A percentile compares a stretch with the other conserved stretches of the same genome.
Conservation (phyloP, 2,113 vertebrate genomes). For the Brachyistius frenatus region DNA sequence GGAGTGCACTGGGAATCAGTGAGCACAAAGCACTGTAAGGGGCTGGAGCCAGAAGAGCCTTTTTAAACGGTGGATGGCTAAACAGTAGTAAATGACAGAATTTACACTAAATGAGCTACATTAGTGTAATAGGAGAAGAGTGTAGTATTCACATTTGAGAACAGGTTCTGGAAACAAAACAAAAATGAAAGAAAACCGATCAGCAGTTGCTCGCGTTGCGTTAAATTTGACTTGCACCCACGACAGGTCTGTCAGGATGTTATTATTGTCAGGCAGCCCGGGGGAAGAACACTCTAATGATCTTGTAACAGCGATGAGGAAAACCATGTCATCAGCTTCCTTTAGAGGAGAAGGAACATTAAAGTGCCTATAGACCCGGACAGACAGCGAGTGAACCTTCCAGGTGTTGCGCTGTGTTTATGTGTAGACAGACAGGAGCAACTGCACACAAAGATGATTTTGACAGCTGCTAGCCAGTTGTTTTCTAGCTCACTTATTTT, state of each 20-base stretch:
- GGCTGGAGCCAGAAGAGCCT: constrained; percentile 60
- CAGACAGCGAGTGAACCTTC: constrained; percentile 44
- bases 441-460: constrained; percentile 14
- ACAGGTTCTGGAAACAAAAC: constrained; percentile 3
- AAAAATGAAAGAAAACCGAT: not conserved
- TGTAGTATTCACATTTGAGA: constrained; percentile 56
- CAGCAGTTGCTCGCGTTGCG: constrained; percentile 37
- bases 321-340: constrained; percentile 73
- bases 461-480: constrained; percentile 62
- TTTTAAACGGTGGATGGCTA: constrained; percentile 74
- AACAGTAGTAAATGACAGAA: constrained; percentile 79
- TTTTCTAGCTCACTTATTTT: constrained; percentile 65
- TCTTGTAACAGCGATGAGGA: constrained; percentile 65
- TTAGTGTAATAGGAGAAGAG: constrained; percentile 73
- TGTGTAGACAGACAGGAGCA: constrained; percentile 47
- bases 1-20: constrained; percentile 72
- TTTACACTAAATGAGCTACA: constrained; percentile 76
- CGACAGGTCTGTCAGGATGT: constrained; percentile 72
- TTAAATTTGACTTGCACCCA: constrained; percentile 74
- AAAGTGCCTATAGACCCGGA: constrained; percentile 37
- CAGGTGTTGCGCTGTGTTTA: constrained; percentile 60
- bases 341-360: constrained; percentile 55
- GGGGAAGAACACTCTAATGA: constrained; percentile 70
- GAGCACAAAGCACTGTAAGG: constrained; percentile 61
- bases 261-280: constrained; percentile 73